Conservation (phyloP, 2,888 invertebrate genomes). For the Pseudococcus longispinus region DNA sequence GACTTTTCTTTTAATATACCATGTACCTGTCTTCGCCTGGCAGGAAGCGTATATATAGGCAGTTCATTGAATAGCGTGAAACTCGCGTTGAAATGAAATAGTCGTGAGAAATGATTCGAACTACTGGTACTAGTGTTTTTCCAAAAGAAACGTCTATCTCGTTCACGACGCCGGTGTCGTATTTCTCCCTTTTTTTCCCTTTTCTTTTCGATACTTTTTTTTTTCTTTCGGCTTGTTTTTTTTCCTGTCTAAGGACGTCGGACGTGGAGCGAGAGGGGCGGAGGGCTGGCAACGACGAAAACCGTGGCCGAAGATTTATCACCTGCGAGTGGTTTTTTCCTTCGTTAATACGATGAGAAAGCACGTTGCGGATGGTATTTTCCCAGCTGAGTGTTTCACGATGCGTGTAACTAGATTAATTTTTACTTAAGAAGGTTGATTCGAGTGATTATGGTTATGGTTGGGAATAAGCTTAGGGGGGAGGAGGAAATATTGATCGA, state of each 20-base stretch:
- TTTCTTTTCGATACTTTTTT: neutral
- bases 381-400: neutral
- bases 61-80: neutral
- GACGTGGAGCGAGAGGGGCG: neutral
- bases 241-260: neutral
- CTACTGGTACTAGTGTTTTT: neutral
- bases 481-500: no score
- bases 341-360: neutral
- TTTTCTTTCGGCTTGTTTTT: neutral
- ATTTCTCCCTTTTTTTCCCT: neutral
- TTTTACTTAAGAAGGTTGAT: no score
- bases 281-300: neutral
- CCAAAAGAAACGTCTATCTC: neutral
- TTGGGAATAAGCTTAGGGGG: no score
- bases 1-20: conserved; percentile 1
- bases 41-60: neutral
- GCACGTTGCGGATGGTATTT: no score
- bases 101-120: conserved; percentile 24
- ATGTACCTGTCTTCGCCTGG: neutral
- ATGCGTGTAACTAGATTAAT: no score
- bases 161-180: neutral
- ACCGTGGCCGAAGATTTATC: neutral
- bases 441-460: no score
- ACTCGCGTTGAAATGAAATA: neutral
- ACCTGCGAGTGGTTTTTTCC: neutral